phyloP scores from a whole-genome alignment of 1,140 invertebrate genomes.

The Hypsibius dujardini region DNA sequence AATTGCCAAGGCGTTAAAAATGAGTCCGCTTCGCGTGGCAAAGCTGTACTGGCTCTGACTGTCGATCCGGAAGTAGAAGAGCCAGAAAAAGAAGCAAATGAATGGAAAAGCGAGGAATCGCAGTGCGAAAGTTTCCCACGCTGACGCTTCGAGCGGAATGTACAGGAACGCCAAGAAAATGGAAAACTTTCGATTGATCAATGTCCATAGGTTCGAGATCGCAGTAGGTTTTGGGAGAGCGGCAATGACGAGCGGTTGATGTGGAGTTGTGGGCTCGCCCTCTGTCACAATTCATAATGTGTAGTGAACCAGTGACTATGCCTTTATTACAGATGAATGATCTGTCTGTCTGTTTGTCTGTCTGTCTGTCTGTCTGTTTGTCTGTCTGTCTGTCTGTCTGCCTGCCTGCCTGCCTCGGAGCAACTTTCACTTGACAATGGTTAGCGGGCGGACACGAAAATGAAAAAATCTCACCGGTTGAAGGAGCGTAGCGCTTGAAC shows the following conservation, averaged over 20 bases:
- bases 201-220: background rate
- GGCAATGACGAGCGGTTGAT: constrained; percentile 36
- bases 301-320: background rate
- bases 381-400: too few species aligned
- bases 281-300: constrained; percentile 31
- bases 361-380: too few species aligned
- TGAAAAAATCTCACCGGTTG: too few species aligned
- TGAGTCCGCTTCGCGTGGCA: constrained; percentile 53
- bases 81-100: constrained; percentile 55
- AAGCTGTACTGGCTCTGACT: constrained; percentile 48
- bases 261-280: constrained; percentile 53
- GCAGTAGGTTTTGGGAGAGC: background rate
- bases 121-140: constrained; percentile 28
- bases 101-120: constrained; percentile 55
- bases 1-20: constrained; percentile 57
- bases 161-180: background rate
- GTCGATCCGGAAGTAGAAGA: constrained; percentile 52
- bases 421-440: too few species aligned
- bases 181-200: background rate
- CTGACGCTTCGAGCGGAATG: background rate
- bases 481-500: constrained; percentile 4
- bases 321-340: too few species aligned
- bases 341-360: too few species aligned
- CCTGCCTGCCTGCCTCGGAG: too few species aligned
- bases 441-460: too few species aligned